These are phyloP conservation scores for Strigops habroptila DNA, from an alignment of 2,113 vertebrate species.

Conservation along the genomic window DNA sequence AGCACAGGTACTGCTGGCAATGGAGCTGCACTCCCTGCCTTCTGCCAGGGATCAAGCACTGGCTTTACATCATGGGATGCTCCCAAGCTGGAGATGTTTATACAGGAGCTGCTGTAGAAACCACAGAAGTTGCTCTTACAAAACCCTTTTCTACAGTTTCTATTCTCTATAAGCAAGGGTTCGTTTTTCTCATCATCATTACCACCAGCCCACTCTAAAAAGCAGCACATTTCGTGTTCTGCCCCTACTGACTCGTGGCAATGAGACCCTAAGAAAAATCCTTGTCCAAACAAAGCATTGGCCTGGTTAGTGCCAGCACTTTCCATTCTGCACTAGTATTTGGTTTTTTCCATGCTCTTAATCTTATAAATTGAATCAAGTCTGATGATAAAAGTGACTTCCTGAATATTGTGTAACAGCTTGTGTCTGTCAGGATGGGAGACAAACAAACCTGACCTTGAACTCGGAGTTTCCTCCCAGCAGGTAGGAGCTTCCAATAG, in stretches of 20 bases:
- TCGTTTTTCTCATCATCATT: not conserved
- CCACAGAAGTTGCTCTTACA: not conserved
- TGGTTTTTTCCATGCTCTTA: conserved; percentile 56
- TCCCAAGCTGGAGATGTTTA: not conserved
- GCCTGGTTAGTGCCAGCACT: conserved; percentile 1
- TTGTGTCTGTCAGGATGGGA: conserved; percentile 33
- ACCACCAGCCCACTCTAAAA: not conserved
- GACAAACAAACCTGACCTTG: conserved; percentile 51
- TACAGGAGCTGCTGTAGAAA: not conserved
- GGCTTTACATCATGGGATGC: not conserved
- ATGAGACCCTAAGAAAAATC: not conserved
- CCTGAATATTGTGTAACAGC: conserved; percentile 42
- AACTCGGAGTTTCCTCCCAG: not conserved
- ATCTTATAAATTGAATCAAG: conserved; percentile 57
- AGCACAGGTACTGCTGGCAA: not conserved
- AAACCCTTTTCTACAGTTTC: not conserved
- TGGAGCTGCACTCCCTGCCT: not conserved
- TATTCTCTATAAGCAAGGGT: not conserved
- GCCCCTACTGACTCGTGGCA: not conserved
- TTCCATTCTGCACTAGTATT: conserved; percentile 41
- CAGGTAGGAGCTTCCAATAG: conserved; percentile 25
- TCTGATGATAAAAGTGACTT: conserved; percentile 59
- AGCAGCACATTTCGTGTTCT: not conserved
- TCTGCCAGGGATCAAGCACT: not conserved
- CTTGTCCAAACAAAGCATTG: not conserved